phyloP scores from a whole-genome alignment of 2,797 vertebrate genomes.

The Dipus sagitta region DNA sequence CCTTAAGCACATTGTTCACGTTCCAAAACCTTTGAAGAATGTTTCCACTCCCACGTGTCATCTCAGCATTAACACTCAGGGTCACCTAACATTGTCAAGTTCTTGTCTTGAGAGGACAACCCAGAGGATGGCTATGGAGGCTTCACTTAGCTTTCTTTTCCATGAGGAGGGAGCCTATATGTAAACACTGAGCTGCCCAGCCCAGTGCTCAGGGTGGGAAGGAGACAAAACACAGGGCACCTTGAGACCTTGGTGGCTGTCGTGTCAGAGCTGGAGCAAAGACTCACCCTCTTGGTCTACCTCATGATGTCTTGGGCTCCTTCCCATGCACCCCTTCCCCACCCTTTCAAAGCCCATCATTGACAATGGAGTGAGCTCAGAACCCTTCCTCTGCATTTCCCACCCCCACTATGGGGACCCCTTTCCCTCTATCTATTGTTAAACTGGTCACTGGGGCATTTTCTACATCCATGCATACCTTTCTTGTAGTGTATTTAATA shows the following conservation, averaged over 20 bases:
- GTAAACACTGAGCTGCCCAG: not conserved
- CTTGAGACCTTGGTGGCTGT: not conserved
- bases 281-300: too few relatives aligned
- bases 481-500: not conserved
- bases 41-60: not conserved
- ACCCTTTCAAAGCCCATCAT: not conserved
- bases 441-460: not conserved
- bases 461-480: not conserved
- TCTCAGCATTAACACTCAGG: not conserved
- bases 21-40: not conserved
- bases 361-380: not conserved
- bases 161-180: not conserved
- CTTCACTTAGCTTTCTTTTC: not conserved
- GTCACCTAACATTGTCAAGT: not conserved
- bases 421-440: not conserved
- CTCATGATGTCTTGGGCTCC: not conserved
- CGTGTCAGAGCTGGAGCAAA: not conserved
- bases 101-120: not conserved
- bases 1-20: not conserved
- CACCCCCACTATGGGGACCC: not conserved
- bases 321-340: accelerated
- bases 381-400: not conserved
- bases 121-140: not conserved
- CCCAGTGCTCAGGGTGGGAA: not conserved
- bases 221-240: not conserved